Conservation (phyloP, 2,888 invertebrate species). For the Cheilosia grossa region DNA sequence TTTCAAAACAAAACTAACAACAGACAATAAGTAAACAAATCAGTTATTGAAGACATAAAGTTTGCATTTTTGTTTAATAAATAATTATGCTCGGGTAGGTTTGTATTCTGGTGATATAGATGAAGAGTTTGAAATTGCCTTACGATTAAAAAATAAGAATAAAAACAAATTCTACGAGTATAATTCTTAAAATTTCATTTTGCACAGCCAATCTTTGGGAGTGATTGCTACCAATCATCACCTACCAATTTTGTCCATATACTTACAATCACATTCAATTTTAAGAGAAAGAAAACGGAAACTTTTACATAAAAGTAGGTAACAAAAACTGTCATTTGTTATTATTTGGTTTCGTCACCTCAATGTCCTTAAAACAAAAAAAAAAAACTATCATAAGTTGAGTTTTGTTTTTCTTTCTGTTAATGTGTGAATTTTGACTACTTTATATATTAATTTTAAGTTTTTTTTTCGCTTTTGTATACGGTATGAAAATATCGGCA, state of each 20-base stretch:
- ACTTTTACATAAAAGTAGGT: background rate
- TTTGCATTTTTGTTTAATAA: slow-evolving; percentile 16
- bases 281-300: background rate
- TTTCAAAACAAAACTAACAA: slow-evolving; percentile 54
- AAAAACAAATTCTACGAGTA: slow-evolving; percentile 21
- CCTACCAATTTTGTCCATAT: slow-evolving; percentile 28
- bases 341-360: slow-evolving; percentile 27
- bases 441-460: slow-evolving; percentile 23
- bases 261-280: slow-evolving; percentile 8
- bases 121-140: background rate
- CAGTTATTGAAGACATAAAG: slow-evolving; percentile 44
- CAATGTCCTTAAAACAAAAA: slow-evolving; percentile 53
- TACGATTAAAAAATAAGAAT: background rate
- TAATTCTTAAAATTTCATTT: slow-evolving; percentile 41
- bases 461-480: slow-evolving; percentile 68
- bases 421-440: slow-evolving; percentile 50
- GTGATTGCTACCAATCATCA: slow-evolving; percentile 42
- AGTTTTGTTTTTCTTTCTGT: slow-evolving; percentile 9
- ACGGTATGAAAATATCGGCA: slow-evolving; percentile 75
- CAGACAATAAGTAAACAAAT: slow-evolving; percentile 65
- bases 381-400: slow-evolving; percentile 55
- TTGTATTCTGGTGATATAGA: slow-evolving; percentile 58
- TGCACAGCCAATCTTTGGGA: slow-evolving; percentile 70
- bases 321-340: background rate
- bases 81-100: slow-evolving; percentile 49